Conservation (phyloP, 2,113 vertebrate genomes). For the Poeciliopsis prolifica region DNA sequence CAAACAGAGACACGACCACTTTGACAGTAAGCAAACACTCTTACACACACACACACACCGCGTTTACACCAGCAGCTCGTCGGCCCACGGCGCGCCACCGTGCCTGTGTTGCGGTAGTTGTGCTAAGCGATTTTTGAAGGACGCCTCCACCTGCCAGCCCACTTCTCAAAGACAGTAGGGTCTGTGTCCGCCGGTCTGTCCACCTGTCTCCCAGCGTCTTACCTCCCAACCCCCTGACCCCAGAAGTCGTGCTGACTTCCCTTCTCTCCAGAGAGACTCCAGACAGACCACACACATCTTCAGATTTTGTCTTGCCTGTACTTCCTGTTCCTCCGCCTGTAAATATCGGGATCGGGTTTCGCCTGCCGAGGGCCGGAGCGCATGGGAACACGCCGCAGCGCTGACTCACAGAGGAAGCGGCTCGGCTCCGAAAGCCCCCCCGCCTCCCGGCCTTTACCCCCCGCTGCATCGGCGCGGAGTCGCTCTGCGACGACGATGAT, state of each 20-base stretch:
- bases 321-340: constrained; percentile 67
- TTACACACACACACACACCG: constrained; percentile 3
- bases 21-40: constrained; percentile 80
- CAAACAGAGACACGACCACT: constrained; percentile 90
- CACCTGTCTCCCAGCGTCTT: constrained; percentile 77
- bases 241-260: constrained; percentile 1
- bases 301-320: constrained; percentile 65
- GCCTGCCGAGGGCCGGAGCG: constrained; percentile 45
- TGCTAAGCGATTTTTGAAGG: constrained; percentile 59
- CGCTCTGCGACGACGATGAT: background rate
- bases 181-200: constrained; percentile 45
- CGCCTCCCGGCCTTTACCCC: constrained; percentile 8
- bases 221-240: constrained; percentile 15
- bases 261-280: constrained; percentile 56
- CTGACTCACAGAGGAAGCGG: constrained; percentile 75
- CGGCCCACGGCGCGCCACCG: constrained; percentile 7
- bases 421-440: constrained; percentile 20
- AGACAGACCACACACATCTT: constrained; percentile 77
- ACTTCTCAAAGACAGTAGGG: constrained; percentile 56
- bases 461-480: background rate
- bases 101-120: constrained; percentile 13
- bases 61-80: background rate
- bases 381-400: constrained; percentile 73
- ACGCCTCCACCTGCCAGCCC: constrained; percentile 69
- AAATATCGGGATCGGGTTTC: constrained; percentile 77